These are phyloP conservation scores for Vannuccia rotundouncinata DNA, from an alignment of 2,888 invertebrate genomes.

Conservation along the genomic window DNA sequence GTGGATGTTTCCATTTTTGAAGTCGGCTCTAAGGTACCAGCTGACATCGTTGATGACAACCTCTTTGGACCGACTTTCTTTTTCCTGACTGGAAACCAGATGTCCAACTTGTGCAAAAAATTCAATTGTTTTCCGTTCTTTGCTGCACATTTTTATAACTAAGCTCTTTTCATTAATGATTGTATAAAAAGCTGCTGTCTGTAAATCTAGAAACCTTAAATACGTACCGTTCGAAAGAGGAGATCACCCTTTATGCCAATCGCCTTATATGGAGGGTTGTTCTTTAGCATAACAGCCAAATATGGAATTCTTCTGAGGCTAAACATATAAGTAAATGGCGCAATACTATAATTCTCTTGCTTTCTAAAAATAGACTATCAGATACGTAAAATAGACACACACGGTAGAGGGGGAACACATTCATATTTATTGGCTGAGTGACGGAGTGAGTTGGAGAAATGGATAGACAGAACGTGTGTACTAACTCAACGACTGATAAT, in stretches of 20 bases:
- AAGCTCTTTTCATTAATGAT: neutral
- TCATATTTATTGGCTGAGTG: too few species aligned
- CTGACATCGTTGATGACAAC: neutral
- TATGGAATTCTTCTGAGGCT: neutral
- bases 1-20: neutral
- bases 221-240: neutral
- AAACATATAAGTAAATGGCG: neutral
- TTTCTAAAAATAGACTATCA: too few species aligned
- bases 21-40: neutral
- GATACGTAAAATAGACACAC: too few species aligned
- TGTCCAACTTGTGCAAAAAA: conserved; percentile 4
- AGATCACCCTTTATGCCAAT: neutral
- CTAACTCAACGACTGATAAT: too few species aligned
- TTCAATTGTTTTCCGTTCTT: neutral
- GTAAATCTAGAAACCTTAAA: too few species aligned
- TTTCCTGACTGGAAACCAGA: neutral
- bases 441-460: too few species aligned
- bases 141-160: neutral
- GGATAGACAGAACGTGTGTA: too few species aligned
- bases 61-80: conserved; percentile 6
- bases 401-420: too few species aligned
- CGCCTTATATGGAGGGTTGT: neutral
- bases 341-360: neutral
- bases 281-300: neutral
- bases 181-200: neutral